These are phyloP conservation scores for Cryptus armator DNA, from an alignment of 2,888 invertebrate genomes.

Conservation along the genomic window DNA sequence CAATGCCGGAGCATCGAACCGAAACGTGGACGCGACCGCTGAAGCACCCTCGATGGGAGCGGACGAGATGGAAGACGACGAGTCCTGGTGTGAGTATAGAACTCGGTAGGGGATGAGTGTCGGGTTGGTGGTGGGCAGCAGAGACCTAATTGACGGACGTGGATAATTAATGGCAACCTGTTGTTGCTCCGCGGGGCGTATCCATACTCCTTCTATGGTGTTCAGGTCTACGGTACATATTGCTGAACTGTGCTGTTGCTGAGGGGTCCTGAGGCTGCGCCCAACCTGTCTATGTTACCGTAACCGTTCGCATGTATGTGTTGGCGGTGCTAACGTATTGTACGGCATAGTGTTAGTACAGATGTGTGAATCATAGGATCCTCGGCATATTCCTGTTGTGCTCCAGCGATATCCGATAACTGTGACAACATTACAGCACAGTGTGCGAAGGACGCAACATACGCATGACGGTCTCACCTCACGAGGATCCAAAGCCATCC, in stretches of 20 bases:
- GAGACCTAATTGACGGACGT: slow-evolving; percentile 72
- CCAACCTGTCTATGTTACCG: neutral
- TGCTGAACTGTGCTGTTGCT: slow-evolving; percentile 30
- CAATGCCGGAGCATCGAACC: slow-evolving; percentile 59
- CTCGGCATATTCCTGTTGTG: neutral
- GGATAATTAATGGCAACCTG: slow-evolving; percentile 75
- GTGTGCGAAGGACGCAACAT: neutral
- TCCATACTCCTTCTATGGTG: slow-evolving; percentile 26
- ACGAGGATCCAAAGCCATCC: slow-evolving; percentile 39
- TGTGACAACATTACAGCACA: neutral
- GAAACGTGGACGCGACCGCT: slow-evolving; percentile 30
- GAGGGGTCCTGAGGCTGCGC: neutral
- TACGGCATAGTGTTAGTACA: neutral
- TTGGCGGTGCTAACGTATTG: neutral
- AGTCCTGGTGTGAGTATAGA: slow-evolving; percentile 20
- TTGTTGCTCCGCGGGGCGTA: slow-evolving; percentile 67
- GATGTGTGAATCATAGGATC: neutral
- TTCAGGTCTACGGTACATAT: slow-evolving; percentile 28
- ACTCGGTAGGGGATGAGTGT: slow-evolving; percentile 39
- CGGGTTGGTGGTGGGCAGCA: slow-evolving; percentile 57
- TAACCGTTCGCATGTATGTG: neutral
- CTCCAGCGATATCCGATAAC: slow-evolving; percentile 10
- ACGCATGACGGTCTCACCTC: slow-evolving; percentile 34
- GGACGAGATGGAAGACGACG: slow-evolving; percentile 42
- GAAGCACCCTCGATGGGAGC: slow-evolving; percentile 24